Percentiles rank a stretch among this genome's conserved stretches.
These are phyloP conservation scores for Daboia siamensis DNA, from an alignment of 2,113 vertebrate genomes.

Conservation along the genomic window DNA sequence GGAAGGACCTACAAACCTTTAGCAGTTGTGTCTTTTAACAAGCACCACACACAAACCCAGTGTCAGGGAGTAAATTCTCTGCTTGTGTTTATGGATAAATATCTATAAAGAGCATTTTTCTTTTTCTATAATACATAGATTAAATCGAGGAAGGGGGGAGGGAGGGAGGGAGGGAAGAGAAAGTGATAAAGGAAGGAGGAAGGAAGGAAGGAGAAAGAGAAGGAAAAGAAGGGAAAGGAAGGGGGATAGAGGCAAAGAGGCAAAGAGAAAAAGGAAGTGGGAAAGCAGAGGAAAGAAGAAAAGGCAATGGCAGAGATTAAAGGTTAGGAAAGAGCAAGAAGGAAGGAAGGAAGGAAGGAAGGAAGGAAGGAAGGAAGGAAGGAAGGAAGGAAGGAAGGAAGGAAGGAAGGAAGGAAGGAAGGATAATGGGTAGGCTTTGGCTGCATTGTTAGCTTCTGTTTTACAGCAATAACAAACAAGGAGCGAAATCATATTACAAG, in stretches of 20 bases:
- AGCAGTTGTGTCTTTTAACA: not conserved
- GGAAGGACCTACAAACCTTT: not conserved
- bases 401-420: not conserved
- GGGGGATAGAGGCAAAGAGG: not conserved
- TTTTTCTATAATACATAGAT: not conserved
- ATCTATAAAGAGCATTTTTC: conserved; percentile 45
- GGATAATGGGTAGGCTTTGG: not conserved
- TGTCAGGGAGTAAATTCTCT: conserved; percentile 7
- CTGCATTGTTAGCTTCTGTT: not conserved
- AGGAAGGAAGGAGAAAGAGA: too few species aligned
- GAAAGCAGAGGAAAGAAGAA: not conserved
- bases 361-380: too few species aligned
- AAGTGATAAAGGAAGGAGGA: not conserved
- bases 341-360: not conserved
- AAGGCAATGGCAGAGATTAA: too few species aligned
- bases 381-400: not conserved
- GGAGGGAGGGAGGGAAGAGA: not conserved
- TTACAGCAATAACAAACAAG: conserved; percentile 20
- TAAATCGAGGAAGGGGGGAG: not conserved
- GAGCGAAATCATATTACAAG: conserved; percentile 6
- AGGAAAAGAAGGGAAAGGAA: too few species aligned
- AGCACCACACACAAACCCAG: conserved; percentile 44
- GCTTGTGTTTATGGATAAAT: conserved; percentile 39
- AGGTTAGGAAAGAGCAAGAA: too few species aligned
- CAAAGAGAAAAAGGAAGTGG: not conserved